Conservation (phyloP, 2,113 vertebrate species). For the Psophia crepitans region DNA sequence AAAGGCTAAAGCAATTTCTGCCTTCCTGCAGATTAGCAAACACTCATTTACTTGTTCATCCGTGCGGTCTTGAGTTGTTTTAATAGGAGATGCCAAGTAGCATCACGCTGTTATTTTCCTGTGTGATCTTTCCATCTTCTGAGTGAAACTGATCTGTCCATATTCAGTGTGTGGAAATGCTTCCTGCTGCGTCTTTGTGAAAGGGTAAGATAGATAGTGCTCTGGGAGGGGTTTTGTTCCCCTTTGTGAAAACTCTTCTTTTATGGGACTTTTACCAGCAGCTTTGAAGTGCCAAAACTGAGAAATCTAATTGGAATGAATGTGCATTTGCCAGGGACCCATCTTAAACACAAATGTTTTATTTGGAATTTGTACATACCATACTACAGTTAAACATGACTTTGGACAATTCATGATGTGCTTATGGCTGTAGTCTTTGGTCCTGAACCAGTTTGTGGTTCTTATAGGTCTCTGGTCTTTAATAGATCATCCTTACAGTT, state of each 20-base stretch:
- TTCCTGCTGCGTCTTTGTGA: background rate
- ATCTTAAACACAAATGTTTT: background rate
- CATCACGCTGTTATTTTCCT: background rate
- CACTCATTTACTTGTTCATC: background rate
- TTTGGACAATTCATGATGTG: background rate
- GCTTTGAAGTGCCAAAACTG: background rate
- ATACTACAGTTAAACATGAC: background rate
- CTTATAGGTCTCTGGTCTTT: background rate
- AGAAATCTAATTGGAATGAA: background rate
- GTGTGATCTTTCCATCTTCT: background rate
- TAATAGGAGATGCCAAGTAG: background rate
- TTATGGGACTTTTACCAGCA: background rate
- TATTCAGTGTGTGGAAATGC: background rate
- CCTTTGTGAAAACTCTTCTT: background rate
- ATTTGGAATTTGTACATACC: background rate
- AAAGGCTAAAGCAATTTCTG: background rate
- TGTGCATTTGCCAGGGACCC: background rate
- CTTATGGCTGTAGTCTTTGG: background rate
- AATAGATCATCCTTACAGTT: background rate
- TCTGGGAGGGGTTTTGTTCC: background rate
- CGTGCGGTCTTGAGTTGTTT: background rate
- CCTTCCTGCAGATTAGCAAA: background rate
- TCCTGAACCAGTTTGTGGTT: too few species aligned
- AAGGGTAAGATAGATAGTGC: background rate
- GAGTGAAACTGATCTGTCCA: background rate